Evolutionary conservation across 2,888 invertebrate genomes (phyloP).

Genomic region (Macrostomum cliftonense): DNA sequence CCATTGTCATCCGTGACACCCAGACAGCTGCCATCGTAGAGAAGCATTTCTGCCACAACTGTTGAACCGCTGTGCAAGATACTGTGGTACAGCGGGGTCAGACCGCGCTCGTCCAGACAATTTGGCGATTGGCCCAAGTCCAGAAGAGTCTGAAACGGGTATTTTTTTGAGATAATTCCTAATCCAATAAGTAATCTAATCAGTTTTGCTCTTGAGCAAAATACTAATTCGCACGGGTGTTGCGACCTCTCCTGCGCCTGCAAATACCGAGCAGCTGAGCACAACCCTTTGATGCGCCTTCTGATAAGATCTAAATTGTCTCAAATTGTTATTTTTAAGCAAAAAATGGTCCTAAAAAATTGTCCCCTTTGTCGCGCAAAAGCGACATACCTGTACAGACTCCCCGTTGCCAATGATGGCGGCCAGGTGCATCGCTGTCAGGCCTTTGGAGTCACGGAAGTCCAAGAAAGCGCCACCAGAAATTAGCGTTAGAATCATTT

Average conservation of each 20-base stretch:
- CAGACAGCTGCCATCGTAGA: conserved; percentile 80
- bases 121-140: conserved; percentile 88
- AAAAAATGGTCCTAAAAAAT: too few species aligned
- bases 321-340: too few species aligned
- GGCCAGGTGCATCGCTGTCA: conserved; percentile 82
- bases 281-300: too few species aligned
- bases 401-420: conserved; percentile 42
- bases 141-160: conserved; percentile 56
- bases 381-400: conserved; percentile 37
- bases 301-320: too few species aligned
- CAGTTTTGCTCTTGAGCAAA: too few species aligned
- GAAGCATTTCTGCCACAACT: conserved; percentile 64
- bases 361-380: too few species aligned
- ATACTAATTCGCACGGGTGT: too few species aligned
- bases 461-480: conserved; percentile 91
- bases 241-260: too few species aligned
- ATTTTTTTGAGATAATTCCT: too few species aligned
- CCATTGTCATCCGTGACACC: conserved; percentile 87
- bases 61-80: conserved; percentile 54
- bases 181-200: too few species aligned
- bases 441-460: conserved; percentile 61
- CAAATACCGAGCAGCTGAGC: too few species aligned
- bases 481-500: conserved; percentile 71
- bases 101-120: conserved; percentile 74
- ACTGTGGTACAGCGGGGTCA: conserved; percentile 45